phyloP scores from a whole-genome alignment of 2,888 invertebrate genomes.

The Buathra laborator region DNA sequence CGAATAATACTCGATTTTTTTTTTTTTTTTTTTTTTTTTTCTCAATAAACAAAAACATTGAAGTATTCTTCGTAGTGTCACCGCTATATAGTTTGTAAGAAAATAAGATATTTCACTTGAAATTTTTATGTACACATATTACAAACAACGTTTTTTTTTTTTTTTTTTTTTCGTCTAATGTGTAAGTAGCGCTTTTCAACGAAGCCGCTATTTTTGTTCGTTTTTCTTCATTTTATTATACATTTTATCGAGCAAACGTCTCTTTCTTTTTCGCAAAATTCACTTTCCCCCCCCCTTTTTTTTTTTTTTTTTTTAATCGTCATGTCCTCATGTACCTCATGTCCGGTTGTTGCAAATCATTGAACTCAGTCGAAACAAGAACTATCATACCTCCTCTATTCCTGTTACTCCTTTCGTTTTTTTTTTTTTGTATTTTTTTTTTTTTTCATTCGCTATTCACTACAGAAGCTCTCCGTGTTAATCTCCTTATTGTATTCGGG shows the following conservation, averaged over 20 bases:
- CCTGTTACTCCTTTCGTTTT: constrained; percentile 35
- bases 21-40: constrained; percentile 64
- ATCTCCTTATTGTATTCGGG: constrained; percentile 61
- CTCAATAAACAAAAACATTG: constrained; percentile 74
- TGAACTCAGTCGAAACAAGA: constrained; percentile 65
- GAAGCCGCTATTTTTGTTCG: constrained; percentile 45
- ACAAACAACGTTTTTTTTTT: constrained; percentile 78
- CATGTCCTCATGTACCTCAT: constrained; percentile 34
- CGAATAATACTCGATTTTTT: constrained; percentile 78
- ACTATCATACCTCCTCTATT: constrained; percentile 43
- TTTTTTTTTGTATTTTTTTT: constrained; percentile 35
- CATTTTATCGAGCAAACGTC: neutral
- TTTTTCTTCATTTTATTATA: constrained; percentile 4
- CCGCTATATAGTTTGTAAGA: constrained; percentile 83
- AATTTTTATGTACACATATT: constrained; percentile 84
- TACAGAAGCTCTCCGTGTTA: constrained; percentile 69
- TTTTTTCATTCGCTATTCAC: constrained; percentile 49
- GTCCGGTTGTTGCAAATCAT: constrained; percentile 53
- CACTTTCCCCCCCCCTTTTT: constrained; percentile 7
- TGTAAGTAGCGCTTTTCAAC: constrained; percentile 58
- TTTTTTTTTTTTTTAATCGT: constrained; percentile 41
- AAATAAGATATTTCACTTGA: constrained; percentile 84
- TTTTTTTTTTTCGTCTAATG: constrained; percentile 73
- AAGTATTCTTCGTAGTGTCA: constrained; percentile 81
- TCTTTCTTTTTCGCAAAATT: neutral